Conservation (phyloP, 2,797 vertebrate genomes). For the Cyclura pinguis region DNA sequence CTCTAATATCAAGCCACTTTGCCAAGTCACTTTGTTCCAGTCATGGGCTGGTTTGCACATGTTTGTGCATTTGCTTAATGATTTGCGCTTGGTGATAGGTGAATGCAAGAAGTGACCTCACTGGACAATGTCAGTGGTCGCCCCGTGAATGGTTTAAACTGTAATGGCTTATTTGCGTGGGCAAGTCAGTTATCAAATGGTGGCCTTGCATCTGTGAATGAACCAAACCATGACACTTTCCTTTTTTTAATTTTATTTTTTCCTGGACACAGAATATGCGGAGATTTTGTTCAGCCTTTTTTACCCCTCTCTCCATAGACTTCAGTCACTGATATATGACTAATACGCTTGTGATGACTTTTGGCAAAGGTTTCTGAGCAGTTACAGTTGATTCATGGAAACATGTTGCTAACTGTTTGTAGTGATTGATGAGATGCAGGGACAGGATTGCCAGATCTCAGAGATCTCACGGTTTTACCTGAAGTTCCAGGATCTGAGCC, state of each 20-base stretch:
- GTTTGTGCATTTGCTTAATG: not conserved
- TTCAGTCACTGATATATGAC: not conserved
- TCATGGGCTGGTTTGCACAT: not conserved
- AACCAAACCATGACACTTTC: not conserved
- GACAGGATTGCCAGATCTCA: not conserved
- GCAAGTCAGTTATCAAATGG: not conserved
- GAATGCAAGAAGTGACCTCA: not conserved
- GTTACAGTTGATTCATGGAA: not conserved
- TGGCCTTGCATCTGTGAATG: not conserved
- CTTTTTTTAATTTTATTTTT: not conserved
- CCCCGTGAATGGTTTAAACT: not conserved
- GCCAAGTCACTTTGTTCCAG: not conserved
- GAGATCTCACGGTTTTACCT: not conserved
- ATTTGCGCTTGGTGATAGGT: not conserved
- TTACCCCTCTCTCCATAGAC: not conserved
- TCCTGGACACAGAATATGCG: not conserved
- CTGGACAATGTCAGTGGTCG: not conserved
- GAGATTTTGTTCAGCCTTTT: not conserved
- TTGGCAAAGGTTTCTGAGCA: not conserved
- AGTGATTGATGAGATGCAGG: not conserved
- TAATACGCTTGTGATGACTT: not conserved
- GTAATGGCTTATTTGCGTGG: not conserved
- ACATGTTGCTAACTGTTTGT: not conserved
- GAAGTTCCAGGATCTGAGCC: slow-evolving; percentile 4
- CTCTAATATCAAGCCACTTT: not conserved